Evolutionary conservation across 1,140 invertebrate genomes (phyloP).

Genomic region (Drosophila biarmipes): DNA sequence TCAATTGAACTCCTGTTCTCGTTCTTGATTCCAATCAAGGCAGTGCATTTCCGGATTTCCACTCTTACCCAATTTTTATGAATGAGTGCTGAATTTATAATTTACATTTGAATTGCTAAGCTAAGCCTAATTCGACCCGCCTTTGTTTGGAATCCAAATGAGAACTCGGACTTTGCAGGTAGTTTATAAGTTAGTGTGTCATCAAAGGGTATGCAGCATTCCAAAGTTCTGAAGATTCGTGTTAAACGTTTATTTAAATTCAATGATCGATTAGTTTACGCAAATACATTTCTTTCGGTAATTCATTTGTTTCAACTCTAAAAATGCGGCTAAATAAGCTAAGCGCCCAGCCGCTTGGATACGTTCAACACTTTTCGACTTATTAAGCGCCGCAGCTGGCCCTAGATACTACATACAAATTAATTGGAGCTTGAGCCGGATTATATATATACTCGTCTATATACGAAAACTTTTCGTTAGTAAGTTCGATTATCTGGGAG

Average conservation of each 20-base stretch:
- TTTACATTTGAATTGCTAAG: not conserved
- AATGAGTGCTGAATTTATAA: not conserved
- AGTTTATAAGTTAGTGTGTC: constrained; percentile 3
- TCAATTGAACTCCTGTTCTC: not conserved
- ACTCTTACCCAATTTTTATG: no score
- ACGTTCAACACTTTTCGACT: constrained; percentile 7
- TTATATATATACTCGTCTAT: constrained; percentile 24
- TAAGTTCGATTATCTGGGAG: constrained; percentile 63
- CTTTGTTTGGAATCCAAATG: not conserved
- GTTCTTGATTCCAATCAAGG: not conserved
- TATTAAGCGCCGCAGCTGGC: constrained; percentile 24
- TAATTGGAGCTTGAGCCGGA: constrained; percentile 39
- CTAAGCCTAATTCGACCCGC: not conserved
- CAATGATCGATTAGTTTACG: constrained; percentile 64
- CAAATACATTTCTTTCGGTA: constrained; percentile 68
- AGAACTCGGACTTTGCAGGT: not conserved
- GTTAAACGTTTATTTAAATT: constrained; percentile 77
- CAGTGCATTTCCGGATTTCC: not conserved
- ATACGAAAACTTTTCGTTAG: constrained; percentile 38
- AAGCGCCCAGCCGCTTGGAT: constrained; percentile 30
- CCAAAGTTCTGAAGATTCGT: constrained; percentile 19
- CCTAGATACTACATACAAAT: constrained; percentile 50
- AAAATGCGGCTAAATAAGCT: constrained; percentile 74
- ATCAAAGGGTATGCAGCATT: not conserved
- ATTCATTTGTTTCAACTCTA: constrained; percentile 58